Evolutionary conservation across 2,888 invertebrate species (phyloP), one percentile per base, ranked within the genome.

Genomic region (Siphonodentalium dalli): DNA sequence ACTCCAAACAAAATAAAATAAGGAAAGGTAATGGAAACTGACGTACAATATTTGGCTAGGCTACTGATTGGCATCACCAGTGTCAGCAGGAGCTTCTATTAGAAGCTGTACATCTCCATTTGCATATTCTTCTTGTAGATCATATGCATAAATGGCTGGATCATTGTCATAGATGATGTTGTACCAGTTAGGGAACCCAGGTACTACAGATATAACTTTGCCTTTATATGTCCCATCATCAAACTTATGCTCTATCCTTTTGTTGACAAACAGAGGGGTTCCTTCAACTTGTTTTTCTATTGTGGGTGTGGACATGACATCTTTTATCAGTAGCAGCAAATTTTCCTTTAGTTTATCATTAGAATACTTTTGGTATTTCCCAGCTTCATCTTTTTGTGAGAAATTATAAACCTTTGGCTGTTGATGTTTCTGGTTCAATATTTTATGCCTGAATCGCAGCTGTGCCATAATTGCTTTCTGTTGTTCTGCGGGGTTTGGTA

Each of bases 81-180:
- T n/a, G n/a, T n/a, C n/a, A n/a, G n/a, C n/a, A n/a, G n/a, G n/a
- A n/a, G 31, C n/a, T 8, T 20, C 44, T 21, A 34, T 15, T 34
- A 51, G 28, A 21, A 51, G 8, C 31, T 43, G 15, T 6, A 51
- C 38, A 28, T 39, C 28, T 15, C 45, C 45, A 23, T 9, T 31
- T 38, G 28, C n/a, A 31, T 53, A 53, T 24, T 53, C 41, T n/a
- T 51, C 42, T n/a, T 40, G 21, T 21, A 53, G 24, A 15, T 47
- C 47, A 27, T 53, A 51, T 13, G 42, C 20, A 27, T 57, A 57
- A 1, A 56, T 38, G 27, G 45, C 47, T 3, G 44, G 28, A 28
- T 57, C 57, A 29, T 31, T 35, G 13, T 44, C 53, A 28, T 57
- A 57, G 13, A 26, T 46, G 26, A 52, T 48, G 40, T 57, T 53